Evolutionary conservation across 2,797 vertebrate genomes (phyloP).

Genomic region (Mus caroli): DNA sequence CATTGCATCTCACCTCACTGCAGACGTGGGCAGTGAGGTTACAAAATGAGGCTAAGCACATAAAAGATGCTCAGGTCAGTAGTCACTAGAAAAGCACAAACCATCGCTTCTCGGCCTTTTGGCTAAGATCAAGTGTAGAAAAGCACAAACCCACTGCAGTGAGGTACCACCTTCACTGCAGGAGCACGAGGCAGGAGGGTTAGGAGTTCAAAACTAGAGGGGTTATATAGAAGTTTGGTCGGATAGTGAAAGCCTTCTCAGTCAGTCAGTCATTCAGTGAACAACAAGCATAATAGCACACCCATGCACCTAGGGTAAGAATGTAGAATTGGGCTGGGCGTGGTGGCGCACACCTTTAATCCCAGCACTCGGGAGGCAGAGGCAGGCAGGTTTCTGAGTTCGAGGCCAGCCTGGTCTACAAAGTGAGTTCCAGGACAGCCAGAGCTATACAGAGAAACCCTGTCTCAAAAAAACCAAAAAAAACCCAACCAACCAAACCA

Average conservation of each 20-base stretch:
- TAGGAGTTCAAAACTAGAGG: neutral
- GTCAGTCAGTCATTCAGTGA: neutral
- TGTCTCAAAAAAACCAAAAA: no score
- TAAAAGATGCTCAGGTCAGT: neutral
- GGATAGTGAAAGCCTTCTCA: neutral
- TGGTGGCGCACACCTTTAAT: no score
- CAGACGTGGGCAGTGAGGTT: neutral
- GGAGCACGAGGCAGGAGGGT: neutral
- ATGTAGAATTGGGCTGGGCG: no score
- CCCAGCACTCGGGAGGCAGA: no score
- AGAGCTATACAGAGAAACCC: no score
- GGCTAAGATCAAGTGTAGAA: no score
- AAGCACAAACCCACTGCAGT: neutral
- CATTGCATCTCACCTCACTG: neutral
- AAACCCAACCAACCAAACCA: no score
- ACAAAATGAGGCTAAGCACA: neutral
- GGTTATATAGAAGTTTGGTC: neutral
- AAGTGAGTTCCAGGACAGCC: no score
- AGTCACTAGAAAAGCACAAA: neutral
- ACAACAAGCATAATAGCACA: neutral
- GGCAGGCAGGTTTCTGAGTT: no score
- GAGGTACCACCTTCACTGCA: neutral
- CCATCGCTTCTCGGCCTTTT: no score
- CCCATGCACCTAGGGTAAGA: neutral
- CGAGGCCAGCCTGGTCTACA: no score